Evolutionary conservation across 2,113 vertebrate genomes (phyloP).

Genomic region (Pholis gunnellus): DNA sequence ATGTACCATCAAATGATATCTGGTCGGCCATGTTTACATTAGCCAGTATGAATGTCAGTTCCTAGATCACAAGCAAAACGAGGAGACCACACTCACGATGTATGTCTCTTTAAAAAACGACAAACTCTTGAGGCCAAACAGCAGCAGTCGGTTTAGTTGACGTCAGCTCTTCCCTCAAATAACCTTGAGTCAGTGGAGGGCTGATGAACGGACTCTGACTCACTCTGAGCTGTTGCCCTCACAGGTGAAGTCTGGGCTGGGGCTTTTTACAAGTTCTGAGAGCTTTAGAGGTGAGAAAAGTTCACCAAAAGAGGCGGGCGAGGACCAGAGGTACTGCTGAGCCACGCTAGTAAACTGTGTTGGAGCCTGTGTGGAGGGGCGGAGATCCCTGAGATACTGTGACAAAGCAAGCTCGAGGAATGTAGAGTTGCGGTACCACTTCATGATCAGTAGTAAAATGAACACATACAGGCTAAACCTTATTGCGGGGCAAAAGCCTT

Average conservation of each 20-base stretch:
- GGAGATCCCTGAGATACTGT: neutral
- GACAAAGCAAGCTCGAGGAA: neutral
- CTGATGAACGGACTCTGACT: slow-evolving; percentile 34
- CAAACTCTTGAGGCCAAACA: neutral
- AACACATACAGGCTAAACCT: too few relatives aligned
- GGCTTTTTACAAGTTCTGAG: slow-evolving; percentile 16
- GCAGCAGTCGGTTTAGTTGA: slow-evolving; percentile 14
- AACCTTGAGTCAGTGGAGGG: slow-evolving; percentile 31
- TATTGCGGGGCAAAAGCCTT: too few relatives aligned
- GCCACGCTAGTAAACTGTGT: neutral
- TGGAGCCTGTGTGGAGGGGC: slow-evolving; percentile 16
- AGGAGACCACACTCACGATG: neutral
- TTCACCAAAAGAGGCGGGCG: slow-evolving; percentile 24
- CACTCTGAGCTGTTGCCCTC: slow-evolving; percentile 19
- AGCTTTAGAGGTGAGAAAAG: slow-evolving; percentile 30
- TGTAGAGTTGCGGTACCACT: neutral
- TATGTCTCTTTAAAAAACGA: neutral
- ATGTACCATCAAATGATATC: neutral
- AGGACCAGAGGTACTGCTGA: slow-evolving; percentile 7
- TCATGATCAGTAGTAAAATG: neutral
- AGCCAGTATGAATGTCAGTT: neutral
- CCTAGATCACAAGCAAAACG: neutral
- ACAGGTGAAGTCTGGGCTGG: slow-evolving; percentile 46
- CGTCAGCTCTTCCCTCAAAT: slow-evolving; percentile 38
- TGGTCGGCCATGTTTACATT: neutral